A percentile compares a stretch with the other conserved stretches of the same genome.
phyloP scores from a whole-genome alignment of 1,140 invertebrate species.

The Goniozus legneri region DNA sequence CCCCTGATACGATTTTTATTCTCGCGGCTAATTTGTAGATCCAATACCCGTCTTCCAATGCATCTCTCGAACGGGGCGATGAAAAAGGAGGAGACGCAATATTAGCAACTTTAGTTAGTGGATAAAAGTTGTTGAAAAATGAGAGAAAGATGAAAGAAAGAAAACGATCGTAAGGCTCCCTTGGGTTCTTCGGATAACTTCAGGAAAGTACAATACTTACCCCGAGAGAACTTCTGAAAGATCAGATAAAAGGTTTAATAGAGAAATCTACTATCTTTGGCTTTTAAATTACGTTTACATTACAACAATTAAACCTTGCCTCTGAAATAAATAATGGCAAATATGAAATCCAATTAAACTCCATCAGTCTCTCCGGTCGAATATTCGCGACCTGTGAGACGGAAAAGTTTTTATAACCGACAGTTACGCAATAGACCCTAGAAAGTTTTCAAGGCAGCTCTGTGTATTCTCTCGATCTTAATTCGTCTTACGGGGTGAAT shows the following conservation, averaged over 20 bases:
- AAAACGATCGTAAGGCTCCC: conserved; percentile 12
- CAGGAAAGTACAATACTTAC: conserved; percentile 20
- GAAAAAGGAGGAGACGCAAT: no score
- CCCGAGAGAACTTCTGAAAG: conserved; percentile 5
- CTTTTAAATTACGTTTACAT: conserved; percentile 3
- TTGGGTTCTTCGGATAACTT: conserved; percentile 17
- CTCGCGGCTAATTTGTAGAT: no score
- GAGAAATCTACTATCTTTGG: conserved; percentile 13
- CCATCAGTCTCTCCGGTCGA: neutral
- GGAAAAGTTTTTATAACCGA: neutral
- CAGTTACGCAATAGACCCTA: no score
- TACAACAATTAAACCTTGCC: conserved; percentile 1
- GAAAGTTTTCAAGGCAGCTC: no score
- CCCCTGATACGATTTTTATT: no score
- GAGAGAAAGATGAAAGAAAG: conserved; percentile 10
- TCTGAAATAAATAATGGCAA: neutral
- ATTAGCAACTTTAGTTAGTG: conserved; percentile 14
- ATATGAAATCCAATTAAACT: neutral
- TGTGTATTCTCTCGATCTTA: no score
- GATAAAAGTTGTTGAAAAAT: conserved; percentile 18
- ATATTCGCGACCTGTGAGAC: neutral
- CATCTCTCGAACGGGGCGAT: no score
- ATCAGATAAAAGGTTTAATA: conserved; percentile 28
- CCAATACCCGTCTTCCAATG: no score
- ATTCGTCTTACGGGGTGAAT: conserved; percentile 9